Percentiles rank a stretch among this genome's conserved stretches.
Evolutionary conservation across 1,140 invertebrate genomes (phyloP).

Genomic region (Meloidogyne exigua): DNA sequence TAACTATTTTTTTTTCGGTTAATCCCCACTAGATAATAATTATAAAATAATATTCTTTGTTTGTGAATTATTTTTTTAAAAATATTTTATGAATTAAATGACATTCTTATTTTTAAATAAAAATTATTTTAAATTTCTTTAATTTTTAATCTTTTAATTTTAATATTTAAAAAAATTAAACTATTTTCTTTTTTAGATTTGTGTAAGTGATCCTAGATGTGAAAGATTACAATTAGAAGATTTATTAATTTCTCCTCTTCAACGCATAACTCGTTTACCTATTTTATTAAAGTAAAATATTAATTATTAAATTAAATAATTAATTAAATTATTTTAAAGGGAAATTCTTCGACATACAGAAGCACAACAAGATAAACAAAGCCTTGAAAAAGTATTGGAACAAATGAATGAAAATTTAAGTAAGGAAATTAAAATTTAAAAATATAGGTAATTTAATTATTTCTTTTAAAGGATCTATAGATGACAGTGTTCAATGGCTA

Average conservation of each 20-base stretch:
- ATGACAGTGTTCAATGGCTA: conserved; percentile 75
- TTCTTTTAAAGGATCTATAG: conserved; percentile 69
- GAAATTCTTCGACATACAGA: conserved; percentile 71
- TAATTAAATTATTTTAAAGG: no score
- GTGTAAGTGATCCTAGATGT: conserved; percentile 45
- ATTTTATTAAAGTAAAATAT: conserved; percentile 67
- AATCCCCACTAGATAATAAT: no score
- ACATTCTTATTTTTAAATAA: no score
- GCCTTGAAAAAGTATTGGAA: conserved; percentile 69
- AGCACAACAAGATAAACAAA: conserved; percentile 67
- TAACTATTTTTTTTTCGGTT: no score
- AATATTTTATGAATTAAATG: no score
- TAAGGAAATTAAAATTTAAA: conserved; percentile 57
- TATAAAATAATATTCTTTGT: no score
- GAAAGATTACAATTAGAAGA: conserved; percentile 71
- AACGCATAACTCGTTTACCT: conserved; percentile 74
- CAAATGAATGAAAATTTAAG: conserved; percentile 71
- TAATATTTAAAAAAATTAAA: no score
- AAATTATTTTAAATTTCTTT: no score
- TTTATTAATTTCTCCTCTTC: conserved; percentile 72
- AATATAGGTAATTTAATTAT: neutral
- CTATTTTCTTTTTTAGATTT: conserved; percentile 23
- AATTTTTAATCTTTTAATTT: no score
- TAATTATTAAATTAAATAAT: neutral
- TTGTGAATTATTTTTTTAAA: neutral